These are phyloP conservation scores for Esox lucius DNA, from an alignment of 2,797 vertebrate genomes.

Conservation along the genomic window DNA sequence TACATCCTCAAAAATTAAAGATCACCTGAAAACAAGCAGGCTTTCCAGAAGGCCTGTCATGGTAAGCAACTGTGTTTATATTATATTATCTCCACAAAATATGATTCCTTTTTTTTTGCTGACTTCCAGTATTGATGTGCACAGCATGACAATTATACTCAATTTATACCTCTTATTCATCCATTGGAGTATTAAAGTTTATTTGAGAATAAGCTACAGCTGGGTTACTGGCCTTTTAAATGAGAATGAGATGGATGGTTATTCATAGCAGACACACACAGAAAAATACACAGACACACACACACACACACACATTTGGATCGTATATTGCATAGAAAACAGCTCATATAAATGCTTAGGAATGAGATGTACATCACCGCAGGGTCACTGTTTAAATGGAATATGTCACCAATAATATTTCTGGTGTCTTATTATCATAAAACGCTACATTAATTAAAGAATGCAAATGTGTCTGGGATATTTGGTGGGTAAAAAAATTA, in stretches of 20 bases:
- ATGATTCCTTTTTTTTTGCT: slow-evolving; percentile 18
- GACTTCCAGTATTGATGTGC: slow-evolving; percentile 25
- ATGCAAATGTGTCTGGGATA: slow-evolving; percentile 20
- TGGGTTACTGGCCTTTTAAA: slow-evolving; percentile 40
- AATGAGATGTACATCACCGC: slow-evolving; percentile 34
- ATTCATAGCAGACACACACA: slow-evolving; percentile 31
- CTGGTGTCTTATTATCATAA: slow-evolving; percentile 38
- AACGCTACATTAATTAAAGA: slow-evolving; percentile 46
- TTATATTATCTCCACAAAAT: slow-evolving; percentile 33
- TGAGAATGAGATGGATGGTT: slow-evolving; percentile 36
- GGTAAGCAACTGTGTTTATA: slow-evolving; percentile 25
- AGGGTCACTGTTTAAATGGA: slow-evolving; percentile 37
- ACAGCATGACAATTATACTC: slow-evolving; percentile 26
- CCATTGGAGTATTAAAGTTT: slow-evolving; percentile 35
- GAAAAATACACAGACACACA: background rate
- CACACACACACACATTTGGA: slow-evolving; percentile 20
- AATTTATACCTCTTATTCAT: slow-evolving; percentile 39
- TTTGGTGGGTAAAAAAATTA: background rate
- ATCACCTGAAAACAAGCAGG: slow-evolving; percentile 24
- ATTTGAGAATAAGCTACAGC: slow-evolving; percentile 26
- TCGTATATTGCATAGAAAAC: slow-evolving; percentile 39
- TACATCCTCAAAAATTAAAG: slow-evolving; percentile 21
- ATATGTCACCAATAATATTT: slow-evolving; percentile 44
- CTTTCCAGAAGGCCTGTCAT: slow-evolving; percentile 10
- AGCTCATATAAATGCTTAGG: slow-evolving; percentile 28